These are phyloP conservation scores for Trissolcus basalis DNA, from an alignment of 1,140 invertebrate species.

Conservation along the genomic window DNA sequence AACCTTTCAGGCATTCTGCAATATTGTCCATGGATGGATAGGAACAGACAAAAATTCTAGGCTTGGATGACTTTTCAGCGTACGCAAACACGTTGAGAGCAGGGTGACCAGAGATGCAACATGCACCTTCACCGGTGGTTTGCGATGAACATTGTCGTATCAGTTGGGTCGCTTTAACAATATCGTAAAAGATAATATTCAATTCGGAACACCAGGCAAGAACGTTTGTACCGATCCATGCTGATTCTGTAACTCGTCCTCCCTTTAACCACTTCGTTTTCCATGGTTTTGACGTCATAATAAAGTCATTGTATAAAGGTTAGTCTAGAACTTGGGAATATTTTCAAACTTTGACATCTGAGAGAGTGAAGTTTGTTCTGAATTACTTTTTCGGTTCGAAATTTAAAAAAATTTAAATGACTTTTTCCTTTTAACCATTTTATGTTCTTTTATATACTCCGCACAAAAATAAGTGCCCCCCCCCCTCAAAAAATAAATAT, in stretches of 20 bases:
- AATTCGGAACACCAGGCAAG: constrained; percentile 68
- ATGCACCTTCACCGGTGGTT: constrained; percentile 62
- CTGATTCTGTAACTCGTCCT: constrained; percentile 61
- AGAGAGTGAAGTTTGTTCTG: too few species aligned
- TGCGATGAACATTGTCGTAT: constrained; percentile 60
- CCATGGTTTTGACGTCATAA: constrained; percentile 31
- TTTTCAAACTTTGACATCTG: too few species aligned
- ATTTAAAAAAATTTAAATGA: too few species aligned
- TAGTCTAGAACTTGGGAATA: neutral
- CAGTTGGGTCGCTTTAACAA: constrained; percentile 41
- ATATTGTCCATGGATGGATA: constrained; percentile 70
- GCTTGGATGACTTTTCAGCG: constrained; percentile 62
- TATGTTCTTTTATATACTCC: too few species aligned
- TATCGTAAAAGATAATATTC: constrained; percentile 67
- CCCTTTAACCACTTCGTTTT: constrained; percentile 67
- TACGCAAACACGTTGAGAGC: constrained; percentile 64
- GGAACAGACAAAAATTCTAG: constrained; percentile 64
- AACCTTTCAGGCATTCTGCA: constrained; percentile 60
- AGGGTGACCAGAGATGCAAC: constrained; percentile 64
- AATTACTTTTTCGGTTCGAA: too few species aligned
- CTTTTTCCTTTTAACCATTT: too few species aligned
- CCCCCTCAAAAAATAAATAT: too few species aligned
- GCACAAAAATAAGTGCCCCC: too few species aligned
- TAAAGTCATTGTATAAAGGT: too few species aligned
- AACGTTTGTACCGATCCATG: constrained; percentile 68